Conservation (phyloP, 2,113 vertebrate species). For the Ptilorrhoa leucosticta region DNA sequence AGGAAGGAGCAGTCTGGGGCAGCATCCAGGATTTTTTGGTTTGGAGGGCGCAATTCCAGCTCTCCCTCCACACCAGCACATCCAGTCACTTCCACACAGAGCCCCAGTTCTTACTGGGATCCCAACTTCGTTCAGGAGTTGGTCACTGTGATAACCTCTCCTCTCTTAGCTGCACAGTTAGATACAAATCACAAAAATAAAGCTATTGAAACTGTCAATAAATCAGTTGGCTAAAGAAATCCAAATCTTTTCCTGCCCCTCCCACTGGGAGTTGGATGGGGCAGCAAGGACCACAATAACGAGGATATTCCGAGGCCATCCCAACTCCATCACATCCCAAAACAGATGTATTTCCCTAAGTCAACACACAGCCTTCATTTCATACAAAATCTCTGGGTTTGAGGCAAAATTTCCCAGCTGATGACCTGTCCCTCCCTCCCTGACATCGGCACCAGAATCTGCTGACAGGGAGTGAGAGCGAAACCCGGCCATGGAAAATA, state of each 20-base stretch:
- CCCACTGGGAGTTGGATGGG: rapidly evolving
- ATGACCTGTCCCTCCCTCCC: not conserved
- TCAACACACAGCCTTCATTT: not conserved
- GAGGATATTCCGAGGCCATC: not conserved
- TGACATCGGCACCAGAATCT: rapidly evolving
- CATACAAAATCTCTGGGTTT: not conserved
- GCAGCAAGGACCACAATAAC: not conserved
- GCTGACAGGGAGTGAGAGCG: no score
- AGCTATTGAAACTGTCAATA: not conserved
- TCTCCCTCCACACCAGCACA: not conserved
- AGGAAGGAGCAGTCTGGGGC: not conserved
- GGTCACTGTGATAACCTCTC: not conserved
- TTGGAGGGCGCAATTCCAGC: not conserved
- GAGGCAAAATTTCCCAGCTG: not conserved
- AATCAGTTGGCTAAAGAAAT: not conserved
- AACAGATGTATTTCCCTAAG: rapidly evolving
- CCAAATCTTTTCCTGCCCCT: not conserved
- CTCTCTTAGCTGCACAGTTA: not conserved
- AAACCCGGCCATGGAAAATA: not conserved
- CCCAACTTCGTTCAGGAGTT: rapidly evolving
- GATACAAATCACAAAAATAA: not conserved
- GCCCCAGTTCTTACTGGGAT: not conserved
- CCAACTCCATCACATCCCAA: not conserved
- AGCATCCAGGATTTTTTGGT: not conserved
- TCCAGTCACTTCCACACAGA: not conserved